These are phyloP conservation scores for Chrysomallon squamiferum DNA, from an alignment of 1,140 invertebrate species.

Conservation along the genomic window DNA sequence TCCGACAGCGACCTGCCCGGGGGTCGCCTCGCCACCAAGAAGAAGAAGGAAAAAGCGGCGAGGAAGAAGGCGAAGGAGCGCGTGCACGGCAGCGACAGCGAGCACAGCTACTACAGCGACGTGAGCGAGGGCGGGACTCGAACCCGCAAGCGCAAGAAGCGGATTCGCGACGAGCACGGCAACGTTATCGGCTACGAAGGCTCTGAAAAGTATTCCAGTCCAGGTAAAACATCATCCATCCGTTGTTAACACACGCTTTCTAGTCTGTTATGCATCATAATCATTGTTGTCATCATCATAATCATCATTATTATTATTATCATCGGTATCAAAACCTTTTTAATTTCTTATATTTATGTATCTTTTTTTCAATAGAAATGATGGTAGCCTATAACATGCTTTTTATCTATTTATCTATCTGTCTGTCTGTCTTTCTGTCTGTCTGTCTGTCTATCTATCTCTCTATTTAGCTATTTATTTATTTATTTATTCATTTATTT, in stretches of 20 bases:
- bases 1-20: constrained; percentile 51
- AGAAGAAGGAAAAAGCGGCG: constrained; percentile 24
- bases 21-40: constrained; percentile 41
- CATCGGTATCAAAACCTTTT: no score
- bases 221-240: background rate
- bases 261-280: no score
- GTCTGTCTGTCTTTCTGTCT: no score
- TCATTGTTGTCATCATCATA: no score
- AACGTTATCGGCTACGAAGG: constrained; percentile 57
- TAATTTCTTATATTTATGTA: no score
- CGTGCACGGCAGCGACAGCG: constrained; percentile 53
- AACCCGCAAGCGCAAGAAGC: constrained; percentile 39
- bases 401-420: no score
- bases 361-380: no score
- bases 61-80: constrained; percentile 33
- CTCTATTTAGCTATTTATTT: no score
- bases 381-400: no score
- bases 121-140: constrained; percentile 57
- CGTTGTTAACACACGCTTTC: background rate
- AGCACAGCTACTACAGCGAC: constrained; percentile 60
- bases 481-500: no score
- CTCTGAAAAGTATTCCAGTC: constrained; percentile 32
- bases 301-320: no score
- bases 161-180: constrained; percentile 53
- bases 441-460: no score